Conservation (phyloP, 2,888 invertebrate genomes). For the Diaperis boleti region DNA sequence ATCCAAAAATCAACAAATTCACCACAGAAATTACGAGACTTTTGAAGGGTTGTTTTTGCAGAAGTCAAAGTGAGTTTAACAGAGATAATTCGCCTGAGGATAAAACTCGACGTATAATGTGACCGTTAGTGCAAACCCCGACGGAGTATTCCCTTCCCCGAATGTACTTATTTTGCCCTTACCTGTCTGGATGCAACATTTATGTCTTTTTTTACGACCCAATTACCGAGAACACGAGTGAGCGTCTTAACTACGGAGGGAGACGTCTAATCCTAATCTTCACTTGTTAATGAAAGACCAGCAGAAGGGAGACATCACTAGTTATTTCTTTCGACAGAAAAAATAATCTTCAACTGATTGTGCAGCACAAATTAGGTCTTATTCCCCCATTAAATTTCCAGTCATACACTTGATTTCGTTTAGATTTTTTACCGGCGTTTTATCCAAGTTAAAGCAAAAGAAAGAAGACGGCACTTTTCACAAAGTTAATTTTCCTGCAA, state of each 20-base stretch:
- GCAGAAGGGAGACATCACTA: conserved; percentile 1
- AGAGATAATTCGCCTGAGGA: conserved; percentile 12
- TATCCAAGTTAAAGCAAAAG: conserved; percentile 11
- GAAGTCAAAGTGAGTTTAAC: conserved; percentile 4
- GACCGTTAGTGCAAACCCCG: conserved; percentile 36
- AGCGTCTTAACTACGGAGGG: conserved; percentile 30
- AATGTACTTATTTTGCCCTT: conserved; percentile 44
- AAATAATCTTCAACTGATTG: conserved; percentile 1
- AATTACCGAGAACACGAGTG: conserved; percentile 45
- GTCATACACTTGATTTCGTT: conserved; percentile 13
- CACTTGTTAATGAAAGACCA: conserved; percentile 39
- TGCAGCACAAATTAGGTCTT: conserved; percentile 7
- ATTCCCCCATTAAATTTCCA: conserved; percentile 21
- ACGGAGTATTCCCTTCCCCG: conserved; percentile 25
- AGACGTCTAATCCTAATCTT: conserved; percentile 37
- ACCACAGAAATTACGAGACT: background rate
- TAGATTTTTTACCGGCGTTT: conserved; percentile 11
- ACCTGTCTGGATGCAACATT: conserved; percentile 47
- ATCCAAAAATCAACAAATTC: conserved; percentile 21
- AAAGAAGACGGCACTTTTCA: conserved; percentile 23
- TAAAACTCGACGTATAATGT: conserved; percentile 14
- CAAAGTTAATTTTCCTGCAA: conserved; percentile 29
- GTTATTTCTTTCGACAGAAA: background rate
- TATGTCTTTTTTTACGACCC: conserved; percentile 48
- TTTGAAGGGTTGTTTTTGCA: conserved; percentile 2